Conservation (phyloP, 2,888 invertebrate species). For the Nematopogon swammerdamellus region DNA sequence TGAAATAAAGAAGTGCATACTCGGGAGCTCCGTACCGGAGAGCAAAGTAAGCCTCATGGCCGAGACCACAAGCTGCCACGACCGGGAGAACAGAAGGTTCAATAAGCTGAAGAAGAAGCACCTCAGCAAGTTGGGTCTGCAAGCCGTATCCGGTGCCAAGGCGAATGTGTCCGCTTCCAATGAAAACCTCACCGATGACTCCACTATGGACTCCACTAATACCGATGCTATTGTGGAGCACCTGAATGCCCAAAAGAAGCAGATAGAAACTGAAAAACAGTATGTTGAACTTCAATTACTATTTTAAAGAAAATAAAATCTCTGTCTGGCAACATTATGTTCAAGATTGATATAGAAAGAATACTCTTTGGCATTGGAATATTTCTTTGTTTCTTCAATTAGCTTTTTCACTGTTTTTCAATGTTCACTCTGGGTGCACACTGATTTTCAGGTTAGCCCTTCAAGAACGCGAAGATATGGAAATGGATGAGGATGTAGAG, state of each 20-base stretch:
- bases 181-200: slow-evolving; percentile 12
- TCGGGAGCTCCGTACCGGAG: slow-evolving; percentile 2
- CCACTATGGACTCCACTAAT: slow-evolving; percentile 16
- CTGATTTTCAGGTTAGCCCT: too few species aligned
- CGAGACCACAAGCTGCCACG: slow-evolving; percentile 25
- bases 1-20: slow-evolving; percentile 8
- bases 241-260: slow-evolving; percentile 24
- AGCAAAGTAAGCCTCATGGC: background rate
- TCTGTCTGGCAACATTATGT: too few species aligned
- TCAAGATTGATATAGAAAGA: too few species aligned
- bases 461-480: slow-evolving; percentile 2
- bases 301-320: too few species aligned
- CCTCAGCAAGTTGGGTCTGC: slow-evolving; percentile 52
- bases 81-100: slow-evolving; percentile 33
- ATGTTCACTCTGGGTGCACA: too few species aligned
- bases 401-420: too few species aligned
- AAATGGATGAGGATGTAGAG: slow-evolving; percentile 17
- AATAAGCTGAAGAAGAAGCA: slow-evolving; percentile 57
- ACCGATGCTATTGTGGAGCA: slow-evolving; percentile 32
- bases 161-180: slow-evolving; percentile 4
- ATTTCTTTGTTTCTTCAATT: too few species aligned
- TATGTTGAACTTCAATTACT: too few species aligned
- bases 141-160: slow-evolving; percentile 21
- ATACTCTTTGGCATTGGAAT: too few species aligned
- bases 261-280: slow-evolving; percentile 15